Percentiles rank a stretch among this genome's conserved stretches.
Conservation (phyloP, 2,113 vertebrate genomes). For the Macaca fascicularis region T2T-MFA8v1.1 NC_088375.1:131715501-131716000, state of each 20-base stretch:
- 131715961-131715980: neutral
- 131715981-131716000: neutral
- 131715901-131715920: neutral
- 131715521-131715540: neutral
- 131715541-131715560: neutral
- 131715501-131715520: constrained; percentile 18
- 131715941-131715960: neutral
- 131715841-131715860: neutral
- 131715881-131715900: no score
- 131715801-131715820: neutral
- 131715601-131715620: constrained; percentile 50
- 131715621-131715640: constrained; percentile 59
- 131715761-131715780: constrained; percentile 19
- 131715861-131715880: neutral
- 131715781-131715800: constrained; percentile 65
- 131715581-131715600: constrained; percentile 27
- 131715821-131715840: neutral
- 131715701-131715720: constrained; percentile 56
- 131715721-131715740: constrained; percentile 45
- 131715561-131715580: constrained; percentile 46
- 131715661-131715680: constrained; percentile 6
- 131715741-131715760: neutral
- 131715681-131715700: neutral
- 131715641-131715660: neutral
- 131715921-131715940: neutral